A percentile compares a stretch with the other conserved stretches of the same genome.
Conservation (phyloP, 2,888 invertebrate species). For the Steinernema carpocapsae region DNA sequence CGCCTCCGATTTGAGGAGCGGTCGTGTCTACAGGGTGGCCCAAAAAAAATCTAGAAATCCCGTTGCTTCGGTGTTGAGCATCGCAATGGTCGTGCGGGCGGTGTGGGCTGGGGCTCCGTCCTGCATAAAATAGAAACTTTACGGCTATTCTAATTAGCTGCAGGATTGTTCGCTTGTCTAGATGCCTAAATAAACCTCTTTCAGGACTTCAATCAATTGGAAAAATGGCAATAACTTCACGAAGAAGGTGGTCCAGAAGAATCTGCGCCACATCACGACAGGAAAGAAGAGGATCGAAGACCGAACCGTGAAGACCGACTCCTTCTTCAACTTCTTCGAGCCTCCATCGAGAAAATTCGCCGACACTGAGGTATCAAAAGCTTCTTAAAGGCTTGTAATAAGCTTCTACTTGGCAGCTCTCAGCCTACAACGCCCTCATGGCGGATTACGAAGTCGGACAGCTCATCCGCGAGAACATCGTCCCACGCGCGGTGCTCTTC, state of each 20-base stretch:
- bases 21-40: too few species aligned
- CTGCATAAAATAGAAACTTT: too few species aligned
- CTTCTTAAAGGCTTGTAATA: constrained; percentile 26
- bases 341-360: constrained; percentile 50
- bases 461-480: constrained; percentile 91
- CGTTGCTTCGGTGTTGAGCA: too few species aligned
- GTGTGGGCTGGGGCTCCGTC: too few species aligned
- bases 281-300: background rate
- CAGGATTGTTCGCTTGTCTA: too few species aligned
- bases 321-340: constrained; percentile 96
- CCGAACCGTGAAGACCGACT: constrained; percentile 77
- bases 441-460: constrained; percentile 98
- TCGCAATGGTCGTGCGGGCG: too few species aligned
- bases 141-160: too few species aligned
- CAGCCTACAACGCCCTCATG: constrained; percentile 83
- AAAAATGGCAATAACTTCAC: constrained; percentile 96
- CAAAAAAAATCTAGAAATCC: too few species aligned
- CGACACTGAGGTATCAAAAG: constrained; percentile 43
- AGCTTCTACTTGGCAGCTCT: too few species aligned
- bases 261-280: constrained; percentile 72
- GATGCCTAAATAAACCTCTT: constrained; percentile 30
- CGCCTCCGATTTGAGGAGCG: too few species aligned
- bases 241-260: constrained; percentile 87
- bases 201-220: constrained; percentile 94
- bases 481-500: constrained; percentile 94